These are phyloP conservation scores for Drosophila repletoides DNA, from an alignment of 1,140 invertebrate species.

Conservation along the genomic window DNA sequence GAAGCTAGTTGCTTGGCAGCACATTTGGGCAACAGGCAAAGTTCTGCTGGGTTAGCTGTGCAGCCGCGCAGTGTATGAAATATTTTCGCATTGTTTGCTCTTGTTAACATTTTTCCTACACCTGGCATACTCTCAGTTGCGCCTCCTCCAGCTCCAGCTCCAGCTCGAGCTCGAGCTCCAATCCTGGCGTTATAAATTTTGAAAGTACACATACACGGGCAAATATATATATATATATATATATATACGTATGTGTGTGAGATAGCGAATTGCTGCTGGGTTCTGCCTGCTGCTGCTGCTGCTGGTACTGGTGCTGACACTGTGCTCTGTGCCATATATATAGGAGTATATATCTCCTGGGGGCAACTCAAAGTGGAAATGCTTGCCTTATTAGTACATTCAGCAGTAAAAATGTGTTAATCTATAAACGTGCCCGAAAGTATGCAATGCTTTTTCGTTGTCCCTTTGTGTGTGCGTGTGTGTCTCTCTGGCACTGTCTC, in stretches of 20 bases:
- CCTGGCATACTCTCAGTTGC: conserved; percentile 38
- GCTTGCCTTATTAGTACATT: conserved; percentile 80
- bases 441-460: conserved; percentile 36
- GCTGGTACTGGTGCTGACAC: not conserved
- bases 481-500: not conserved
- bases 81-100: conserved; percentile 65
- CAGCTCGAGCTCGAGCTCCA: not conserved
- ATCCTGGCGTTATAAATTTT: conserved; percentile 68
- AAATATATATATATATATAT: not conserved
- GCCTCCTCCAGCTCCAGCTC: too few species aligned
- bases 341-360: conserved; percentile 41
- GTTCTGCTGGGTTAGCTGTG: not conserved
- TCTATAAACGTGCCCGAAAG: conserved; percentile 72
- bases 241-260: conserved; percentile 18
- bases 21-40: not conserved
- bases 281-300: conserved; percentile 27
- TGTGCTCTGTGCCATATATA: not conserved
- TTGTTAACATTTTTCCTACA: conserved; percentile 66
- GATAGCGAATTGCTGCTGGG: conserved; percentile 48
- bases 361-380: conserved; percentile 78
- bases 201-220: conserved; percentile 60
- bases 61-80: conserved; percentile 52
- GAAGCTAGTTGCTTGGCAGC: too few species aligned
- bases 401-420: conserved; percentile 81
- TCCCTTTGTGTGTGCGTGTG: not conserved